These are phyloP conservation scores for Cochlearius cochlearius DNA, from an alignment of 2,113 vertebrate genomes.

Conservation along the genomic window DNA sequence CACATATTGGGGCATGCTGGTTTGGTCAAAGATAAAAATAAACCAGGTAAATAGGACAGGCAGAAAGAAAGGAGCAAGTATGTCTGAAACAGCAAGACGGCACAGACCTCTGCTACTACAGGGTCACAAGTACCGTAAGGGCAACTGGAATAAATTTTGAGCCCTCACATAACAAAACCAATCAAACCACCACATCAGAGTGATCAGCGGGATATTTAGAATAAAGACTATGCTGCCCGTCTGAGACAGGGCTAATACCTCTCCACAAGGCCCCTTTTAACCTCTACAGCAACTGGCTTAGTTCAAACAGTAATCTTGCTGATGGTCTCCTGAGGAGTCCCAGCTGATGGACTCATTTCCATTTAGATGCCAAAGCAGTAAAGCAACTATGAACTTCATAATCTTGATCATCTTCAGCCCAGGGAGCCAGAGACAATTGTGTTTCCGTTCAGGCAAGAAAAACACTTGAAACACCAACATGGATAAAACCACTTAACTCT, in stretches of 20 bases:
- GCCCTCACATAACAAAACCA: not conserved
- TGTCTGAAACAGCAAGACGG: not conserved
- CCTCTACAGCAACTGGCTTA: not conserved
- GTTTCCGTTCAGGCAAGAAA: not conserved
- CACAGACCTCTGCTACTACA: not conserved
- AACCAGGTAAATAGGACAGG: not conserved
- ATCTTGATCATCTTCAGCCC: conserved; percentile 22
- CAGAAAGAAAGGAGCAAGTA: not conserved
- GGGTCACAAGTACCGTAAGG: not conserved
- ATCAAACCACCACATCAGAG: not conserved
- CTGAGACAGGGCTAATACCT: not conserved
- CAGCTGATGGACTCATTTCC: conserved; percentile 32
- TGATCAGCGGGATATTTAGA: not conserved
- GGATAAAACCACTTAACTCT: not conserved
- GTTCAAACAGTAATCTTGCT: not conserved
- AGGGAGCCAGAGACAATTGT: not conserved
- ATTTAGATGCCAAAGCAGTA: conserved; percentile 29
- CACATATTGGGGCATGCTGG: not conserved
- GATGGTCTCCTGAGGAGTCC: not conserved
- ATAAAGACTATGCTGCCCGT: not conserved
- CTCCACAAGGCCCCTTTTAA: not conserved
- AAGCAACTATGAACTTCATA: not conserved
- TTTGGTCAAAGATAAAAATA: not conserved
- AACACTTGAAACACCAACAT: not conserved
- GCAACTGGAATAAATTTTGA: not conserved